These are phyloP conservation scores for Hirtodrosophila cameraria DNA, from an alignment of 2,888 invertebrate genomes.

Conservation along the genomic window DNA sequence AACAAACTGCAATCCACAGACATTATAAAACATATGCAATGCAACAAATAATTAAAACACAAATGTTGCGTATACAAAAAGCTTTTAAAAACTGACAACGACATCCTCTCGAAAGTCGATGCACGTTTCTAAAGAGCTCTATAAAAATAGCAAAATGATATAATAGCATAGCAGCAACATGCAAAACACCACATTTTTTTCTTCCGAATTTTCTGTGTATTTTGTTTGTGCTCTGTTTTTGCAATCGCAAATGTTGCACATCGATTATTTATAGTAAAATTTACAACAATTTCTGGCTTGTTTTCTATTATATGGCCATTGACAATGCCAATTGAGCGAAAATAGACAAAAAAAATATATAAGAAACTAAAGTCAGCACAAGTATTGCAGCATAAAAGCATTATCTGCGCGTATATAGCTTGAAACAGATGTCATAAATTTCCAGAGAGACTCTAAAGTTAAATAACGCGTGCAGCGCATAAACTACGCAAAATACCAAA, in stretches of 20 bases:
- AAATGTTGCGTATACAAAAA: slow-evolving; percentile 33
- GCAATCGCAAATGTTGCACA: slow-evolving; percentile 34
- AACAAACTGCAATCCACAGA: background rate
- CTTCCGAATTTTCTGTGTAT: slow-evolving; percentile 9
- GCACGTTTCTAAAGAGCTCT: slow-evolving; percentile 6
- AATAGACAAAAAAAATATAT: slow-evolving; percentile 3
- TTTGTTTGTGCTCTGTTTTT: slow-evolving; percentile 1
- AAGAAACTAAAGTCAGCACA: slow-evolving; percentile 18
- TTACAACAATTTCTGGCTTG: slow-evolving; percentile 22
- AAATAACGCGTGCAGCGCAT: slow-evolving; percentile 34
- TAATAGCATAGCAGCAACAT: slow-evolving; percentile 30
- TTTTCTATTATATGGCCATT: slow-evolving; percentile 17
- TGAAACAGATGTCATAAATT: slow-evolving; percentile 31
- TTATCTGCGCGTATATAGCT: slow-evolving; percentile 9
- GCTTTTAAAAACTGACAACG: slow-evolving; percentile 46
- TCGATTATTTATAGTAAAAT: slow-evolving; percentile 46
- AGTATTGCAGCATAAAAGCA: slow-evolving; percentile 25
- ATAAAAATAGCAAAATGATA: slow-evolving; percentile 58
- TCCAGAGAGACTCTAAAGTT: slow-evolving; percentile 29
- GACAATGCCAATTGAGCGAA: slow-evolving; percentile 36
- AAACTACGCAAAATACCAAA: slow-evolving; percentile 38
- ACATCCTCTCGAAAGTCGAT: slow-evolving; percentile 4
- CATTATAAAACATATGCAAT: background rate
- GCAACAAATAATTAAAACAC: slow-evolving; percentile 3
- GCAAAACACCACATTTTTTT: slow-evolving; percentile 45